phyloP scores from a whole-genome alignment of 2,113 vertebrate species.

The Lanius collurio region DNA sequence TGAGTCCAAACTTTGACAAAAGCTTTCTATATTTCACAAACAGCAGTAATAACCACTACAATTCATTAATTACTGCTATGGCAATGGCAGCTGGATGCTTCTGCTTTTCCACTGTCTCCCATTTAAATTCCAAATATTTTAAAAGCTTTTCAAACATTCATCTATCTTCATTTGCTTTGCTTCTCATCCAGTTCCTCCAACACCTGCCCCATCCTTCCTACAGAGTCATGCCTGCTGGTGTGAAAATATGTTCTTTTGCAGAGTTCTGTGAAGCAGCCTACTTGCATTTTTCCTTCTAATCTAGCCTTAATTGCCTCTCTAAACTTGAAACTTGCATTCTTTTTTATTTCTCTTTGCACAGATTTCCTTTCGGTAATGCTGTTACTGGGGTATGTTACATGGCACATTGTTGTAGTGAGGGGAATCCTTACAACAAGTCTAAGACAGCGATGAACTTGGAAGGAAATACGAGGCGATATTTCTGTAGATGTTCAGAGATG shows the following conservation, averaged over 20 bases:
- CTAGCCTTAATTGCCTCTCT: not conserved
- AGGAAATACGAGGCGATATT: too few species aligned
- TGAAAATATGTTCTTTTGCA: conserved; percentile 37
- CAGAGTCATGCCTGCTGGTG: conserved; percentile 23
- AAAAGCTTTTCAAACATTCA: conserved; percentile 38
- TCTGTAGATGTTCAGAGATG: too few species aligned
- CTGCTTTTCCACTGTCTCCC: not conserved
- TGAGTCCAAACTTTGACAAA: not conserved
- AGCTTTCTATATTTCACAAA: not conserved
- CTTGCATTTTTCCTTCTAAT: conserved; percentile 9
- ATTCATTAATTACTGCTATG: not conserved
- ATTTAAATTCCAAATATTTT: conserved; percentile 33
- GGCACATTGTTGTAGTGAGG: not conserved
- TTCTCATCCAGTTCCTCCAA: conserved; percentile 22
- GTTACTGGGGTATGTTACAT: accelerated
- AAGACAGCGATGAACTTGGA: too few species aligned
- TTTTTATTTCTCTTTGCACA: not conserved
- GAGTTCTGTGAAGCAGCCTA: conserved; percentile 1
- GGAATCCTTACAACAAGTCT: too few species aligned
- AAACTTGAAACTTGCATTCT: not conserved
- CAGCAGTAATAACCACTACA: not conserved
- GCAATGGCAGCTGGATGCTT: not conserved
- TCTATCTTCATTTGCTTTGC: conserved; percentile 36
- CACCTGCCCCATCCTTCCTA: conserved; percentile 38
- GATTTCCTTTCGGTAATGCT: not conserved